Percentiles rank a stretch among this genome's conserved stretches.
phyloP scores from a whole-genome alignment of 1,140 invertebrate species.

The Scylla paramamosain region DNA sequence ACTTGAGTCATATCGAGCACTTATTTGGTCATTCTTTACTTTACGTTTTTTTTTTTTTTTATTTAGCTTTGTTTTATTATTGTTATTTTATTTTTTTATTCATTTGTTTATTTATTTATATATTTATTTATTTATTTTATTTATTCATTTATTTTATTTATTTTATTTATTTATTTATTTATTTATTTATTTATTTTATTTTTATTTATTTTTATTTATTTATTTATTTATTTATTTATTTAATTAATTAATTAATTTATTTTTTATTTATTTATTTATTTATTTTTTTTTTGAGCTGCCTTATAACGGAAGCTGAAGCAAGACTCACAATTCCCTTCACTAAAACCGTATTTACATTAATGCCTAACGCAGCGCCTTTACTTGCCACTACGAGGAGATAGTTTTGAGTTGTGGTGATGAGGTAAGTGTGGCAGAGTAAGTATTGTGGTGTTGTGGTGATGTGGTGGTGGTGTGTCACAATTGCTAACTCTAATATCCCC shows the following conservation, averaged over 20 bases:
- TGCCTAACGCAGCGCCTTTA: too few species aligned
- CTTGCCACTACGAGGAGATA: too few species aligned
- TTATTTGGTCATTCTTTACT: background rate
- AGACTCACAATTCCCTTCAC: too few species aligned
- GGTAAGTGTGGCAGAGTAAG: slow-evolving; percentile 1
- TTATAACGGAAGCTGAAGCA: too few species aligned
- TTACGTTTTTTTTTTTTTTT: background rate
- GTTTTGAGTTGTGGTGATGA: background rate
- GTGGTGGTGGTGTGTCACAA: background rate
- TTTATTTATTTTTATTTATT: background rate
- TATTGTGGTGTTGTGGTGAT: background rate
- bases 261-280: background rate
- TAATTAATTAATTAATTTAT: background rate
- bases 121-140: background rate
- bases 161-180: background rate
- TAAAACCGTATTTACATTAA: too few species aligned
- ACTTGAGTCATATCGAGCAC: too few species aligned
- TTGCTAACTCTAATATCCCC: background rate
- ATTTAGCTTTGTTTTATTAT: background rate
- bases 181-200: background rate
- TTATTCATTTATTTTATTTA: background rate
- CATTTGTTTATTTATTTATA: background rate
- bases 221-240: background rate
- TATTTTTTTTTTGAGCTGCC: too few species aligned
- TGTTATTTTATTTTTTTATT: background rate